These are phyloP conservation scores for Heteromormyrus szaboi DNA, from an alignment of 2,797 vertebrate species.

Conservation along the genomic window DNA sequence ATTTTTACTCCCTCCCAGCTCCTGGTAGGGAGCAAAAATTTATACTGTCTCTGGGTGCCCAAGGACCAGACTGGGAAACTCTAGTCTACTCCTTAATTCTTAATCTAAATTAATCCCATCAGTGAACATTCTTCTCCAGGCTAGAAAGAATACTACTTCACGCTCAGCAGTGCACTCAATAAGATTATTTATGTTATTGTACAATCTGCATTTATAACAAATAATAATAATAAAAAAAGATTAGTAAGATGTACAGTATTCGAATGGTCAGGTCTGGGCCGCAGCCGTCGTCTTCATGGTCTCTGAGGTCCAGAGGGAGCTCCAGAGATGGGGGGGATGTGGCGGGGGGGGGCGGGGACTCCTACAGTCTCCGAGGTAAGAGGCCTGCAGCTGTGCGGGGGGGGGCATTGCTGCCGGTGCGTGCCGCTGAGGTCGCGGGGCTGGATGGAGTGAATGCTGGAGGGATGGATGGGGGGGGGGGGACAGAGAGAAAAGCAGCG, in stretches of 20 bases:
- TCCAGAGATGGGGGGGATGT: conserved; percentile 42
- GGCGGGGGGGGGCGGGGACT: conserved; percentile 29
- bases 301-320: conserved; percentile 42
- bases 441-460: conserved; percentile 34
- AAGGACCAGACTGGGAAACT: background rate
- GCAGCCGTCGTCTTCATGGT: conserved; percentile 30
- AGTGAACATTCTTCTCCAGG: background rate
- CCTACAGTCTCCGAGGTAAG: background rate
- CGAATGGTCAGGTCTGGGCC: conserved; percentile 47
- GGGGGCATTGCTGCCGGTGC: background rate
- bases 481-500: conserved; percentile 38
- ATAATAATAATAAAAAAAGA: conserved; percentile 60
- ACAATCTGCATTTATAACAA: conserved; percentile 69
- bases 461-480: conserved; percentile 20
- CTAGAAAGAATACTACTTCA: conserved; percentile 47
- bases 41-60: background rate
- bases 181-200: conserved; percentile 73
- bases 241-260: conserved; percentile 68
- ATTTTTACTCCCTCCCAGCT: background rate
- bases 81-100: background rate
- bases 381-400: background rate
- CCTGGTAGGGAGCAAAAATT: background rate
- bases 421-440: background rate
- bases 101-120: background rate
- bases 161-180: conserved; percentile 59